phyloP scores from a whole-genome alignment of 2,113 vertebrate species.

The Malurus elegans region DNA sequence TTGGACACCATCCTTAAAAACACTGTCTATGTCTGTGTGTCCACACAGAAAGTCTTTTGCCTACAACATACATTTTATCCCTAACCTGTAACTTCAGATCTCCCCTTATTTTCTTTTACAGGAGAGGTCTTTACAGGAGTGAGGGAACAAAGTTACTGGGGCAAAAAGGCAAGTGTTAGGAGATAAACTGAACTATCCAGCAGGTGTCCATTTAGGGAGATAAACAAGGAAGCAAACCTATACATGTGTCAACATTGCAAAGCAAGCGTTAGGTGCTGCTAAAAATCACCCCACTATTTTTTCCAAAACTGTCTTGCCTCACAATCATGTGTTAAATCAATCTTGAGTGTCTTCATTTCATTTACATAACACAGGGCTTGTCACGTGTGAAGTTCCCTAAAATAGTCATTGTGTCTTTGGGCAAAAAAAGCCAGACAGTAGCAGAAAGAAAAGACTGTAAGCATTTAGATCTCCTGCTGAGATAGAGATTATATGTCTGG shows the following conservation, averaged over 20 bases:
- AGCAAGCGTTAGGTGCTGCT: constrained; percentile 3
- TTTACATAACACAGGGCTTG: constrained; percentile 55
- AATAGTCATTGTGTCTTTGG: constrained; percentile 71
- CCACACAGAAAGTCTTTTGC: background rate
- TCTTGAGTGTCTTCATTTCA: constrained; percentile 51
- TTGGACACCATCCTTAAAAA: background rate
- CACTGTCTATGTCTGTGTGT: background rate
- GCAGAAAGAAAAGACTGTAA: constrained; percentile 36
- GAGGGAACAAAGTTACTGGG: background rate
- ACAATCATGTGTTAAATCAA: constrained; percentile 50
- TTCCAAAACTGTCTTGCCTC: background rate
- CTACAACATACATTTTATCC: background rate
- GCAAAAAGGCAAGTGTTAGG: background rate
- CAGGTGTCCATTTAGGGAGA: background rate
- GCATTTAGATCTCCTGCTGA: constrained; percentile 48
- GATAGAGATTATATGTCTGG: constrained; percentile 66
- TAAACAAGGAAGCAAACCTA: background rate
- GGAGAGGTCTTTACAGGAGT: background rate
- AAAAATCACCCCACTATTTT: constrained; percentile 7
- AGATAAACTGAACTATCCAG: background rate
- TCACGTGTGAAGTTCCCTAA: constrained; percentile 66
- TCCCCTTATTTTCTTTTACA: background rate
- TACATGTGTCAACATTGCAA: background rate
- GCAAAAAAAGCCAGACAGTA: constrained; percentile 35
- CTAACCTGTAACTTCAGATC: rapidly evolving